Evolutionary conservation across 2,113 vertebrate species (phyloP), one percentile per base, ranked within the genome.

Genomic region (Microcebus murinus): DNA sequence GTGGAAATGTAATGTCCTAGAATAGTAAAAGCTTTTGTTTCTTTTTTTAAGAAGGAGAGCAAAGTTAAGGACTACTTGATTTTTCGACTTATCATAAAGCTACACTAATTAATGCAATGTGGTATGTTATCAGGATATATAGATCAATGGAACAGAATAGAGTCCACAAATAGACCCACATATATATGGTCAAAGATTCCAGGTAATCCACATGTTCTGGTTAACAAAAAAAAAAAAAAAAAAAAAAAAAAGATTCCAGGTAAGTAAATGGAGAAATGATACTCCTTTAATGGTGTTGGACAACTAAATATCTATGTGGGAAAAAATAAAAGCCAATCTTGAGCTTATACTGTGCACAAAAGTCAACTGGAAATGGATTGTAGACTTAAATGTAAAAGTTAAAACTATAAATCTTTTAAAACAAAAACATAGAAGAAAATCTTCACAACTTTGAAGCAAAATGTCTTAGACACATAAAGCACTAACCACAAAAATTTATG

Each of bases 331-430:
- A 8, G 50, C 85, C 36, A 57, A 48, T 73, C 13, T 80, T 80
- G 59, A 6, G 4, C 55, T 79, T 50, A 73, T 4, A 63, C 6
- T 67, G 3, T 31, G 80, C 4, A 61, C 14, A 92, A 77, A 91
- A 76, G 17, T 55, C 61, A 84, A 93, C 36, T 70, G 88, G 55
- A 81, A 83, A 63, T 80, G 18, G 48, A 68, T 50, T 57, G 50
- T 52, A 91, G 50, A 63, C 36, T 80, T 97, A 80, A 94, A 70
- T 57, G 23, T 50, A 76, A 95, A 95, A 84, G 20, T 55, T 42
- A 76, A 87, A 92, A 42, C 6, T 74, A 50, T 80, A 45, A 92
- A 87, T 57, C 23, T 63, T 67, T 91, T 45, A 83, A n/a, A 81
- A 90, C 18, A 96, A 85, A 87, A 87, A 79, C 6, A 36, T 20